Evolutionary conservation across 1,140 invertebrate species (phyloP), one percentile per base, ranked within the genome.

Genomic region (Brachionus calyciflorus): DNA sequence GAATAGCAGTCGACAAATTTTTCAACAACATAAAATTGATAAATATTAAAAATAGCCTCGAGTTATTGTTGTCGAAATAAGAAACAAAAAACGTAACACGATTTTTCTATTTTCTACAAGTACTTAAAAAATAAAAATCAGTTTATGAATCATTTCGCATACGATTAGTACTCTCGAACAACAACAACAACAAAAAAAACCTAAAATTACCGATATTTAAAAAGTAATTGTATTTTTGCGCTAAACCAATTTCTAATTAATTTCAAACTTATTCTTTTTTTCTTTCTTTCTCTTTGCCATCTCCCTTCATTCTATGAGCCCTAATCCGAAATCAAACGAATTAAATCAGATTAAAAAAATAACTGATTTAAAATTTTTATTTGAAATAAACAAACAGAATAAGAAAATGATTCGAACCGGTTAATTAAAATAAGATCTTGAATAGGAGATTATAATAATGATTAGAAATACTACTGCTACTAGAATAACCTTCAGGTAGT

Each of bases 291-390:
- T 60, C 33, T 9, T 37, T 5, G 4, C 33, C 9, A 37, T 9
- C 33, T 37, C 3, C 33, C 33, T 9, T 33, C n/a, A 19, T 17
- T 37, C 30, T 37, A 33, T 60, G n/a, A n/a, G n/a, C n/a, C n/a
- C n/a, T 37, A 60, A 60, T 60, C 55, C 55, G 55, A 65, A 65
- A 65, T 65, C 60, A 65, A 65, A 44, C 60, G 60, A 65, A 41
- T 44, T 44, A 65, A 65, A 65, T 65, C 60, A 65, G 60, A 65
- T 65, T 65, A 65, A 10, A 65, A 41, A 7, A 19, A 37, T 44
- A 44, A 44, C 44, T 33, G 30, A 24, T 21, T 46, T 37, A 37
- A 37, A 9, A 37, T 37, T 46, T 46, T 46, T 14, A 7, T 46
- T 46, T 14, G n/a, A n/a, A n/a, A n/a, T 10, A 46, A 7, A 7